These are phyloP conservation scores for Vulpes lagopus DNA, from an alignment of 2,113 vertebrate genomes.

Conservation along the genomic window DNA sequence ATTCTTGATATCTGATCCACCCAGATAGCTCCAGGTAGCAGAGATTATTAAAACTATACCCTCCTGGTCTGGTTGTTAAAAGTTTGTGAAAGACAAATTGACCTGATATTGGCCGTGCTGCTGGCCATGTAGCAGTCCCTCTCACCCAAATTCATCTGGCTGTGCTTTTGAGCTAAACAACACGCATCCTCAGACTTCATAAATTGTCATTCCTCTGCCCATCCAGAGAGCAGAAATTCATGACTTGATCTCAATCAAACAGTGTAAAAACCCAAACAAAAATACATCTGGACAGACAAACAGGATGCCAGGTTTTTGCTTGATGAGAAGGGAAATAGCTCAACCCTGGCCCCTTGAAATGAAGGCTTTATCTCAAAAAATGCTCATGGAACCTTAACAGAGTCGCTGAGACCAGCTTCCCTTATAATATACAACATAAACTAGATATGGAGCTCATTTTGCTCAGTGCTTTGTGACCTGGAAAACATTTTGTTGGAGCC, in stretches of 20 bases:
- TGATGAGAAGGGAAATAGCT: constrained; percentile 77
- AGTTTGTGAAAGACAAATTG: constrained; percentile 28
- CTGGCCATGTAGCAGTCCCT: neutral
- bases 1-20: constrained; percentile 33
- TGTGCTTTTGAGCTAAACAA: constrained; percentile 70
- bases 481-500: constrained; percentile 80
- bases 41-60: constrained; percentile 30
- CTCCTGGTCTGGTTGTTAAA: constrained; percentile 24
- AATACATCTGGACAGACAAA: constrained; percentile 72
- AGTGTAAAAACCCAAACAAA: constrained; percentile 82
- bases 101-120: neutral
- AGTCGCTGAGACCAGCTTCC: constrained; percentile 69
- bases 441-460: constrained; percentile 74
- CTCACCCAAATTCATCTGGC: constrained; percentile 67
- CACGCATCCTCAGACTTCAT: constrained; percentile 65
- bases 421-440: constrained; percentile 82
- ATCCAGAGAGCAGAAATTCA: constrained; percentile 62
- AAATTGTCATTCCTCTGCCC: constrained; percentile 44
- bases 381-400: constrained; percentile 81
- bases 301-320: constrained; percentile 74
- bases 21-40: neutral
- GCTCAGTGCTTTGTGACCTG: constrained; percentile 81
- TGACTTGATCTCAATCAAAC: constrained; percentile 75
- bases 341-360: constrained; percentile 79
- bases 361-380: constrained; percentile 79